Evolutionary conservation across 2,797 vertebrate genomes (phyloP).

Genomic region (Gephyroberyx darwinii): DNA sequence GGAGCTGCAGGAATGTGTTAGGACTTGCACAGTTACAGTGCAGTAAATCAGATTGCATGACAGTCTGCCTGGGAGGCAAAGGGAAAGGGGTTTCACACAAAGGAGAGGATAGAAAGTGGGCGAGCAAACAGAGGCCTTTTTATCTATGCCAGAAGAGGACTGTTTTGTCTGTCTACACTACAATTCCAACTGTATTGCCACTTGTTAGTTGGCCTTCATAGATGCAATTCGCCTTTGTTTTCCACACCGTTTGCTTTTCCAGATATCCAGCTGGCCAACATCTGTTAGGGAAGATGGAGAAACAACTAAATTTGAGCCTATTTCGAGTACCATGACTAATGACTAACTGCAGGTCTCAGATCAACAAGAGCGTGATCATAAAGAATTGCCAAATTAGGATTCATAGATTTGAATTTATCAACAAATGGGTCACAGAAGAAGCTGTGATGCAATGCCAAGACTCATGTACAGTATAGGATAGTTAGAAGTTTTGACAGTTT

Average conservation of each 20-base stretch:
- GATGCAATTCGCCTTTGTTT: not conserved
- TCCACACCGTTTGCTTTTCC: not conserved
- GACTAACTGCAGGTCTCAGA: too few relatives aligned
- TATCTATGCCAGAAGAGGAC: slow-evolving; percentile 3
- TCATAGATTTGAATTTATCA: too few relatives aligned
- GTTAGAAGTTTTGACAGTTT: too few relatives aligned
- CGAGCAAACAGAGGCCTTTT: slow-evolving; percentile 23
- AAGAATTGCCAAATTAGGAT: too few relatives aligned
- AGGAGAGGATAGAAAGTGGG: slow-evolving; percentile 30
- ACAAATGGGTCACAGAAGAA: not conserved
- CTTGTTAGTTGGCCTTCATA: not conserved
- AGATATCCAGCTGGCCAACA: not conserved
- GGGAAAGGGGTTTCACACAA: slow-evolving; percentile 16
- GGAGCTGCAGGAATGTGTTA: slow-evolving; percentile 74
- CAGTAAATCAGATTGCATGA: slow-evolving; percentile 59
- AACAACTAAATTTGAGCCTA: not conserved
- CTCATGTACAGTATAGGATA: not conserved
- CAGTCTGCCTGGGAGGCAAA: slow-evolving; percentile 21
- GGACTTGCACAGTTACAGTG: slow-evolving; percentile 47
- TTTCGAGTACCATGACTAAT: too few relatives aligned
- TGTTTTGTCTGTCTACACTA: not conserved
- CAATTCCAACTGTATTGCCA: not conserved
- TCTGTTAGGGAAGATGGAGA: not conserved
- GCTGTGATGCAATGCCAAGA: not conserved
- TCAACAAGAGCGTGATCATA: too few relatives aligned